phyloP scores from a whole-genome alignment of 2,888 invertebrate species.

The Drosophila borealis region DNA sequence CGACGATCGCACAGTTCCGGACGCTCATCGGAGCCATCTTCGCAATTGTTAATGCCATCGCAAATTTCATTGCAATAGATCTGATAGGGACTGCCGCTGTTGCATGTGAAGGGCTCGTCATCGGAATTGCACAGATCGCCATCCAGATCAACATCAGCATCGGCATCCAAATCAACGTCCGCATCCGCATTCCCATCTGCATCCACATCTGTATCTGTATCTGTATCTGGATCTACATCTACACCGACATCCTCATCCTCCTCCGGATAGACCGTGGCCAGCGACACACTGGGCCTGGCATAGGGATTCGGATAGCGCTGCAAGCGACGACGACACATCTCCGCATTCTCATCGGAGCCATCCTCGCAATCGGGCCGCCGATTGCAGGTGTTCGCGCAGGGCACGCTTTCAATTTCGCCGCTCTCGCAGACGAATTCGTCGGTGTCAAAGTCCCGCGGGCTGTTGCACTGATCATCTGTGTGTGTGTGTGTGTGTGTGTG shows the following conservation, averaged over 20 bases:
- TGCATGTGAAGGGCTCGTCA: neutral
- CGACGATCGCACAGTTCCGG: slow-evolving; percentile 11
- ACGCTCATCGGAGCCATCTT: slow-evolving; percentile 31
- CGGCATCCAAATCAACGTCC: neutral
- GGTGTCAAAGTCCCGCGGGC: neutral
- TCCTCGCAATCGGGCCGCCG: slow-evolving; percentile 86
- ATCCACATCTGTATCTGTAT: no score
- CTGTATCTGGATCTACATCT: neutral
- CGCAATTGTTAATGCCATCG: slow-evolving; percentile 9
- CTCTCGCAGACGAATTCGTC: slow-evolving; percentile 17
- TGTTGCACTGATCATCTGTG: slow-evolving; percentile 27
- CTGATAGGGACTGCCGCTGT: neutral
- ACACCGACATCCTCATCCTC: neutral
- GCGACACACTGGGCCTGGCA: neutral
- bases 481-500: slow-evolving; percentile 6
- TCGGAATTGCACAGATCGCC: neutral
- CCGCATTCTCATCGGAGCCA: slow-evolving; percentile 87
- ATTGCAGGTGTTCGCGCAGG: slow-evolving; percentile 84
- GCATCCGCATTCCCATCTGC: neutral
- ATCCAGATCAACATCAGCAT: slow-evolving; percentile 2
- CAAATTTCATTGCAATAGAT: slow-evolving; percentile 8
- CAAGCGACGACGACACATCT: slow-evolving; percentile 36
- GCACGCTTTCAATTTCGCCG: neutral
- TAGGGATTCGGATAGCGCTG: slow-evolving; percentile 3
- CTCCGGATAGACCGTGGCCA: neutral